Conservation (phyloP, 1,140 invertebrate species). For the Drosophila nasuta region DNA sequence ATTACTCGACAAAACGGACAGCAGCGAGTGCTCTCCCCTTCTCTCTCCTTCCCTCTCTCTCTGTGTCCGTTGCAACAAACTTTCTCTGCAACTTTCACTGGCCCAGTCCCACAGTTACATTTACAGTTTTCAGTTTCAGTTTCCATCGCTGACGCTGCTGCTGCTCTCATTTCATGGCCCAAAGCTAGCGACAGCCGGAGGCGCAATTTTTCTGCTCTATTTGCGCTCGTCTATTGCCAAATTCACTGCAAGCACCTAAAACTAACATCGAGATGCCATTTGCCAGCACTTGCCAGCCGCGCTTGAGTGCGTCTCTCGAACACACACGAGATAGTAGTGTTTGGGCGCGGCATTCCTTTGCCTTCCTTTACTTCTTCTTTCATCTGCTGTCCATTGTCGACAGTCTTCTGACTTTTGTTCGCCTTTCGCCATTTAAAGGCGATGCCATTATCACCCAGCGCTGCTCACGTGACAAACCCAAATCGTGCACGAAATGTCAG, state of each 20-base stretch:
- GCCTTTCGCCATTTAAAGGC: not conserved
- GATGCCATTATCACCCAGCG: constrained; percentile 43
- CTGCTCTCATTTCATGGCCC: not conserved
- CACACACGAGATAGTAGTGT: constrained; percentile 49
- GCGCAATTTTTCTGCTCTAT: constrained; percentile 81
- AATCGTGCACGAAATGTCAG: constrained; percentile 14
- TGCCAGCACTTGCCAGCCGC: constrained; percentile 50
- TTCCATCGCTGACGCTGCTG: no score
- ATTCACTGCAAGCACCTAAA: constrained; percentile 70
- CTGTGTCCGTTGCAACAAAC: constrained; percentile 51
- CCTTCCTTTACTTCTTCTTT: no score
- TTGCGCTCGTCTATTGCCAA: constrained; percentile 76
- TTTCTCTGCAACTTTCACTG: constrained; percentile 72
- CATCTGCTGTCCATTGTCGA: not conserved
- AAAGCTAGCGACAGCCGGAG: constrained; percentile 35
- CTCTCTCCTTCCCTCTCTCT: not conserved
- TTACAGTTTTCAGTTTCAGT: not conserved
- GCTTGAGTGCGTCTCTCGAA: constrained; percentile 58
- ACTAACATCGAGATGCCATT: constrained; percentile 75
- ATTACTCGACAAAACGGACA: constrained; percentile 60
- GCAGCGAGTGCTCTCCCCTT: not conserved
- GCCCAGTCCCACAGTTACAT: constrained; percentile 5
- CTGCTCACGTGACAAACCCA: constrained; percentile 59
- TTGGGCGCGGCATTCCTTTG: constrained; percentile 35
- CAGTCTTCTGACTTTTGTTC: constrained; percentile 8